Evolutionary conservation across 2,113 vertebrate genomes (phyloP), one percentile per base, ranked within the genome.

Genomic region (Hippopotamus amphibius): DNA sequence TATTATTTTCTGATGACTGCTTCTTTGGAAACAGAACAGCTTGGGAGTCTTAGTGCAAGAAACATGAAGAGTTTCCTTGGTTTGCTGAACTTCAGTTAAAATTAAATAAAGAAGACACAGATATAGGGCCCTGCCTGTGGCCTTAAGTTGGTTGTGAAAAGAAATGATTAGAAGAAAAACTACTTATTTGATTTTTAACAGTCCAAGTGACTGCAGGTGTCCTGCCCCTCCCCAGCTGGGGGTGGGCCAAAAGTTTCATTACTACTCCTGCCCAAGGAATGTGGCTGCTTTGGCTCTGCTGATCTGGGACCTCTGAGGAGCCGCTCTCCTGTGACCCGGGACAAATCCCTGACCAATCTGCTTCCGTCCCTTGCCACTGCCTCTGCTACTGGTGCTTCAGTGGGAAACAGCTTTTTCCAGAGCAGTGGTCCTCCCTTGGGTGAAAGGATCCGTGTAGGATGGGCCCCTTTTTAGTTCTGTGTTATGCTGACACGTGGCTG

Each of bases 401-500:
- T 7, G 13, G 63, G 53, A 37, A 37, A 24, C 43, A 33, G 3
- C 82, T 6, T 63, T 4, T 0, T 72, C 33, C 15, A 28, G 43
- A 11, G 10, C 33, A 6, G 7, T 4, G 33, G 33, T 6, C 26
- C 17, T 59, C 59, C 16, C 22, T 3, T 2, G 8, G 24, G 19
- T 8, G 15, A 55, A 30, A 57, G n/a, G 33, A 5, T 16, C 8
- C 7, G 1, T 0, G 28, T 1, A 14, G 53, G 48, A 16, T 0
- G 1, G 37, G 4, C 1, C 26, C 12, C 57, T 30, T 43, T 10
- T 61, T 3, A 2, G 53, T 43, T 28, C 17, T 1, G 2, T 6
- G 21, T 2, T 1, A 5, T 3, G 0, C 43, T 0, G 0, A 12
- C 13, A 1, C 9, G 5, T 69, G 55, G 37, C 55, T 11, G 0